Evolutionary conservation across 1,140 invertebrate species (phyloP), one percentile per base, ranked within the genome.

Genomic region (Campoletis sonorensis): DNA sequence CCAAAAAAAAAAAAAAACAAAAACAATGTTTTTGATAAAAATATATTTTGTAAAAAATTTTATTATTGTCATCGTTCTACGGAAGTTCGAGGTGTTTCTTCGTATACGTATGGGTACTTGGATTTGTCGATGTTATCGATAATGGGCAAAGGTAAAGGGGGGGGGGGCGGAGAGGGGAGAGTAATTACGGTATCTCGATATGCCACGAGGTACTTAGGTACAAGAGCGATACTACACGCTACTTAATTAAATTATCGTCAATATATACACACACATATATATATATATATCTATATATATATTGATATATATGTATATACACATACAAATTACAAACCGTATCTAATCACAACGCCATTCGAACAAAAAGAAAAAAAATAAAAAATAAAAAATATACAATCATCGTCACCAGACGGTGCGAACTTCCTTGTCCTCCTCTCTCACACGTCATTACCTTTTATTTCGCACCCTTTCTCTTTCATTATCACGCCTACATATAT

Each of bases 271-370:
- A 84, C 40, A 45, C 13, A 45, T 45, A 0, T 4, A 13, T 45
- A 11, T 45, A 45, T 45, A 45, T 13, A 45, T n/a, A n/a, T n/a
- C n/a, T n/a, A n/a, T n/a, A n/a, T n/a, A n/a, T n/a, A n/a, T n/a
- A n/a, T n/a, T n/a, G n/a, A n/a, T n/a, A n/a, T n/a, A n/a, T 37
- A 37, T 37, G 10, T 37, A 37, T 45, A 45, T 45, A 45, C 40
- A 45, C 40, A 45, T 45, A 45, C 3, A 13, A 45, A 45, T 84
- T 15, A 79, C 79, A 84, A 82, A 86, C 49, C 72, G 82, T 82
- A 84, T 83, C 82, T 85, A 85, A 85, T 85, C 84, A 87, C 84
- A 85, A 85, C 85, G 84, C 81, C 81, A 84, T 84, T 83, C 79
- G 81, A 79, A 87, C 13, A 70, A 33, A 70, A 58, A 58, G 21